phyloP scores from a whole-genome alignment of 2,113 vertebrate species.

The Bothrops jararaca region DNA sequence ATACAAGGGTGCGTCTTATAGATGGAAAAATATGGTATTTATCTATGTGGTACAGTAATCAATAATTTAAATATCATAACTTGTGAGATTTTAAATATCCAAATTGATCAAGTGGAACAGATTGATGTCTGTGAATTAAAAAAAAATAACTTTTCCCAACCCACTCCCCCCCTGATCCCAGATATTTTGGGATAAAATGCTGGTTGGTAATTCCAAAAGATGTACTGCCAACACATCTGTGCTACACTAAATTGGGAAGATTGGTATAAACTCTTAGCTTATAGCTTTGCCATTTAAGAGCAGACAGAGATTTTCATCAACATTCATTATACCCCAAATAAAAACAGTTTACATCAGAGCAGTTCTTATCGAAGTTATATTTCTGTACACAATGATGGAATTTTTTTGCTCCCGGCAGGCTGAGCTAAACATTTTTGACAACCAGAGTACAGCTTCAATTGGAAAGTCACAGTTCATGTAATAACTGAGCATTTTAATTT shows the following conservation, averaged over 20 bases:
- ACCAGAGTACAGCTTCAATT: constrained; percentile 43
- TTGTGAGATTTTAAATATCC: background rate
- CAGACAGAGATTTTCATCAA: background rate
- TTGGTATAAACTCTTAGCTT: background rate
- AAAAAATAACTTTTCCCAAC: background rate
- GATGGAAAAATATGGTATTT: too few relatives aligned
- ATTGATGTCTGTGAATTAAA: too few relatives aligned
- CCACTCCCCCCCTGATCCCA: background rate
- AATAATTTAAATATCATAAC: background rate
- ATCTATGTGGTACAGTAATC: background rate
- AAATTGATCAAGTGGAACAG: background rate
- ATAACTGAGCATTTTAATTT: constrained; percentile 70
- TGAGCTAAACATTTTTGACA: constrained; percentile 64
- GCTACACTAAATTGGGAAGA: background rate
- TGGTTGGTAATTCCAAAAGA: background rate
- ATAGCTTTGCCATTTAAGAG: background rate
- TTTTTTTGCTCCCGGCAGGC: constrained; percentile 46
- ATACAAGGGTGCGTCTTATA: too few relatives aligned
- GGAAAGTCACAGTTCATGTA: constrained; percentile 64
- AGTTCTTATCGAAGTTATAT: constrained; percentile 32
- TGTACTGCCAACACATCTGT: background rate
- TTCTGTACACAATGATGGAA: constrained; percentile 40
- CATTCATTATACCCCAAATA: background rate
- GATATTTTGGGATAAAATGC: background rate
- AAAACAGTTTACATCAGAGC: background rate